A percentile compares a stretch with the other conserved stretches of the same genome.
Conservation (phyloP, 2,113 vertebrate species). For the Pagrus major region DNA sequence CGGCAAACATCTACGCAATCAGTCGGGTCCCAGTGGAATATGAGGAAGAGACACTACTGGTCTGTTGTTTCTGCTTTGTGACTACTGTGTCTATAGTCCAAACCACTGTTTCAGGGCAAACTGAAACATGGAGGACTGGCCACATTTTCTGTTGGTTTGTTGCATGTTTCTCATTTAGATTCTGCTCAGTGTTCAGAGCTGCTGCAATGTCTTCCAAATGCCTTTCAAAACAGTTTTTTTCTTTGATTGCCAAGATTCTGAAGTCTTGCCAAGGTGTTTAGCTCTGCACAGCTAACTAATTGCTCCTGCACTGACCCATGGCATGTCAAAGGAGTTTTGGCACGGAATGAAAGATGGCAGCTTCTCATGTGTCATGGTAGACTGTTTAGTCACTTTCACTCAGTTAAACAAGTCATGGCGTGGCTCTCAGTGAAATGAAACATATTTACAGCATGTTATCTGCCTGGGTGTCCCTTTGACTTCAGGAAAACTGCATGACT, state of each 20-base stretch:
- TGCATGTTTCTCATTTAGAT: constrained; percentile 29
- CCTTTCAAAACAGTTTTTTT: constrained; percentile 17
- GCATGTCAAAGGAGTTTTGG: neutral
- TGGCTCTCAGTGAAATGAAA: neutral
- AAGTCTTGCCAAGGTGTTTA: constrained; percentile 22
- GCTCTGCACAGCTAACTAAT: neutral
- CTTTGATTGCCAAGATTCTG: neutral
- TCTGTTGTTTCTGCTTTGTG: neutral
- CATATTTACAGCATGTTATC: neutral
- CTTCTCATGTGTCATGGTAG: neutral
- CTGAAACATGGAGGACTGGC: constrained; percentile 1
- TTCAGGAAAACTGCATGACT: neutral
- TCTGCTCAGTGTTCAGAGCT: constrained; percentile 8
- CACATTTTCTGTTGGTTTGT: neutral
- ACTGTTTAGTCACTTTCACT: neutral
- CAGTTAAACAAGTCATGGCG: neutral
- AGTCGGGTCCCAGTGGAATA: neutral
- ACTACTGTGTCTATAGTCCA: neutral
- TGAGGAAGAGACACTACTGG: neutral
- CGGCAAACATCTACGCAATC: neutral
- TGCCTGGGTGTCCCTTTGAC: neutral
- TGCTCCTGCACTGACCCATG: neutral
- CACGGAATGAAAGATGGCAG: neutral
- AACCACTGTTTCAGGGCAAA: constrained; percentile 18
- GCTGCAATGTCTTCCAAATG: constrained; percentile 23